These are phyloP conservation scores for Rhineura floridana DNA, from an alignment of 2,113 vertebrate genomes.

Conservation along the genomic window DNA sequence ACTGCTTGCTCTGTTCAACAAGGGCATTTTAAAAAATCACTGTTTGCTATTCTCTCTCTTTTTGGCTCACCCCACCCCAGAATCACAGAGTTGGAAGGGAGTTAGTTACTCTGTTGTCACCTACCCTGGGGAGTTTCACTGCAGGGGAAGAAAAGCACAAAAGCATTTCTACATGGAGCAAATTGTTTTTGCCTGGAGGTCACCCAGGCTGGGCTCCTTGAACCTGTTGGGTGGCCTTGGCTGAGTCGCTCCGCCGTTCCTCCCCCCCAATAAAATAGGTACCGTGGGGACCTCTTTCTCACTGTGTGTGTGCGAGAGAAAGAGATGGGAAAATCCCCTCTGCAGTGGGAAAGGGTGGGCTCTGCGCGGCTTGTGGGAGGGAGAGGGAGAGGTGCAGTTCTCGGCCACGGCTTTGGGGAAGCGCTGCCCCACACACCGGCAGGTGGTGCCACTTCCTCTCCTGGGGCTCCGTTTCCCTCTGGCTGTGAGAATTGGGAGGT, in stretches of 20 bases:
- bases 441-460: constrained; percentile 46
- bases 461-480: constrained; percentile 30
- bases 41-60: too few relatives aligned
- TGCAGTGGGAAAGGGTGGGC: background rate
- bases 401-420: background rate
- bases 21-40: too few relatives aligned
- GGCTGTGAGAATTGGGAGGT: constrained; percentile 45
- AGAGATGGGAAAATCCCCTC: background rate
- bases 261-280: background rate
- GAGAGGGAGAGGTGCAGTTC: background rate
- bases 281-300: background rate
- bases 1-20: too few relatives aligned
- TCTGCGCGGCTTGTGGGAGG: background rate
- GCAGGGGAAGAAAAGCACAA: too few relatives aligned
- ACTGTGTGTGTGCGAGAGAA: background rate
- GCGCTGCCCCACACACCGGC: fast-evolving
- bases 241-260: background rate
- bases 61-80: too few relatives aligned
- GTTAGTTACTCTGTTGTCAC: fast-evolving
- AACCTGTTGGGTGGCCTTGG: too few relatives aligned
- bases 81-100: too few relatives aligned
- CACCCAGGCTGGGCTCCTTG: background rate
- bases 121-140: too few relatives aligned
- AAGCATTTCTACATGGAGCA: too few relatives aligned
- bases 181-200: too few relatives aligned